Evolutionary conservation across 2,797 vertebrate genomes (phyloP), one percentile per base, ranked within the genome.

Genomic region (Dendrocincla tyrannina): DNA sequence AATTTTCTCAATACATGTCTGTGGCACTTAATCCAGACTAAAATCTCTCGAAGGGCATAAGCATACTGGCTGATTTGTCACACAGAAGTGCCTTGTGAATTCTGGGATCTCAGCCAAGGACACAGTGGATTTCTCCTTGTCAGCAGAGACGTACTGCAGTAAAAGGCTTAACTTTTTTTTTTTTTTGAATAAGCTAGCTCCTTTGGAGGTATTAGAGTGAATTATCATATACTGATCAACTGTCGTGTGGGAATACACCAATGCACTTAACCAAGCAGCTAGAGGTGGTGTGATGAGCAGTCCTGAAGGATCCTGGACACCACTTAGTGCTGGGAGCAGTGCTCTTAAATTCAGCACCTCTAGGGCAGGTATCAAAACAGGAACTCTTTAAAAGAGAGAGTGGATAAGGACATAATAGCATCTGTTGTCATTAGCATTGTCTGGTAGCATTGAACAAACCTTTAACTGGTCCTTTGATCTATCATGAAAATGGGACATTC

Each of bases 61-160:
- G 22, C 27, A 47, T 20, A 25, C 2, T 0, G 49, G 39, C 24
- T 93, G 79, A 82, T 82, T 62, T 79, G 59, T 82, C 92, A 79
- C 32, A 91, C 0, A 59, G 86, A 76, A 84, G 15, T 32, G 50
- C 47, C 69, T 63, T 91, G 59, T 88, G 81, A 93, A 93, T 94
- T 91, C 56, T 91, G 82, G 81, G 78, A 88, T 89, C 72, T 83
- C 64, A 50, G 89, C 60, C 89, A 95, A 93, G 59, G 85, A 92
- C 75, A 92, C 41, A 79, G 47, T 6, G 41, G 56, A 80, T 80
- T 91, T 83, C 72, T 85, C 60, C 81, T 83, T 88, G 91, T 91
- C 91, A 95, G 75, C 55, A 87, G 35, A 94, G 67, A 91, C 14
- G 32, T 91, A 73, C 33, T 76, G 42, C 81, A 91, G 59, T 41